Evolutionary conservation across 2,797 vertebrate genomes (phyloP).

Genomic region (Lagocephalus sceleratus): DNA sequence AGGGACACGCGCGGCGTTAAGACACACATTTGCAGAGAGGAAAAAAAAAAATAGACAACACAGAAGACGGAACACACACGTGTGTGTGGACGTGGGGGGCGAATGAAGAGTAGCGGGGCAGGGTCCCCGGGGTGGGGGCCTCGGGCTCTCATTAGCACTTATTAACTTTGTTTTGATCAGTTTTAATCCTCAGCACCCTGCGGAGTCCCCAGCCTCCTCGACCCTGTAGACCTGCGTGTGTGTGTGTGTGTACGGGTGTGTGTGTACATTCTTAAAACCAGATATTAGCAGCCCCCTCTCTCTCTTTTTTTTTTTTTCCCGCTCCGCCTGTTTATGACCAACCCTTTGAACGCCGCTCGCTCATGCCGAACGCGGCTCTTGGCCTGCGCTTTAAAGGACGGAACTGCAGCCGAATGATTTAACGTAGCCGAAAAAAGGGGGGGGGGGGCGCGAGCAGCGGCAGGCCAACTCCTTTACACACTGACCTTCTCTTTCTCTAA

Average conservation of each 20-base stretch:
- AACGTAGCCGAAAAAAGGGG: constrained; percentile 50
- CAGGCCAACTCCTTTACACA: constrained; percentile 31
- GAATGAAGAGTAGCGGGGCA: constrained; percentile 43
- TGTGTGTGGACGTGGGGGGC: constrained; percentile 32
- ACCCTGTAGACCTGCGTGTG: constrained; percentile 38
- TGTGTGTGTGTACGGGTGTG: constrained; percentile 19
- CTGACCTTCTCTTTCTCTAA: constrained; percentile 46
- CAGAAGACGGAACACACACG: constrained; percentile 32
- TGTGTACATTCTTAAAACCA: constrained; percentile 43
- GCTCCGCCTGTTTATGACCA: constrained; percentile 44
- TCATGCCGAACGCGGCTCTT: constrained; percentile 50
- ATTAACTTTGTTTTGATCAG: constrained; percentile 80
- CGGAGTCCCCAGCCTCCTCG: constrained; percentile 47
- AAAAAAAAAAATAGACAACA: constrained; percentile 37
- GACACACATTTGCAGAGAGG: too few species aligned
- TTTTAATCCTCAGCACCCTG: constrained; percentile 71
- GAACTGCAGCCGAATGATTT: constrained; percentile 61
- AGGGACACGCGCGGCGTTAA: too few species aligned
- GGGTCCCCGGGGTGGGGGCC: constrained; percentile 59
- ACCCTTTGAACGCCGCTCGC: constrained; percentile 55
- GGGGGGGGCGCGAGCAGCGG: constrained; percentile 31
- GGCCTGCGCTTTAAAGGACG: constrained; percentile 46
- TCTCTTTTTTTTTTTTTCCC: constrained; percentile 26
- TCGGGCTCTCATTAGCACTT: constrained; percentile 74
- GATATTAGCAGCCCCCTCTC: constrained; percentile 50